Evolutionary conservation across 2,113 vertebrate species (phyloP).

Genomic region (Alectura lathami): DNA sequence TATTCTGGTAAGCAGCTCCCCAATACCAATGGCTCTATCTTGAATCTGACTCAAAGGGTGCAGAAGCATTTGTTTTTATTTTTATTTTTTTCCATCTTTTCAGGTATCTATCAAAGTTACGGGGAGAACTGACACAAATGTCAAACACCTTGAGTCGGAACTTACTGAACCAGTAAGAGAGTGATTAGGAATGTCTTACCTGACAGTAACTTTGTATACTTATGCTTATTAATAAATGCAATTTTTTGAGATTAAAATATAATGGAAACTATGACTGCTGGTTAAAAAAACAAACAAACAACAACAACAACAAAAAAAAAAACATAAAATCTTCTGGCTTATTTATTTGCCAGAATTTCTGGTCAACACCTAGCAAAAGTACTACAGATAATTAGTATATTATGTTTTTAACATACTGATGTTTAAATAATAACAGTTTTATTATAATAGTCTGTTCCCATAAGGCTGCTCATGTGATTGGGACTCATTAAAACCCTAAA

Average conservation of each 20-base stretch:
- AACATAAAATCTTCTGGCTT: neutral
- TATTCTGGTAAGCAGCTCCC: neutral
- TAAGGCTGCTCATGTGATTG: neutral
- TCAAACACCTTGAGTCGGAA: neutral
- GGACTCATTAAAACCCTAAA: slow-evolving; percentile 17
- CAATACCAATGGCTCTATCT: neutral
- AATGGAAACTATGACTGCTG: neutral
- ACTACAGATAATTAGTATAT: neutral
- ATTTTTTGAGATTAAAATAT: neutral
- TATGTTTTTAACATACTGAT: neutral
- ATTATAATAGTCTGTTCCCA: neutral
- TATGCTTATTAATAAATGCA: neutral
- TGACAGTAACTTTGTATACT: neutral
- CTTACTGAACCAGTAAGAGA: neutral
- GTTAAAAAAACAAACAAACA: too few species aligned
- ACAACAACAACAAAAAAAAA: too few species aligned
- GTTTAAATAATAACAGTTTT: slow-evolving; percentile 1
- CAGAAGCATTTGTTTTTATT: neutral
- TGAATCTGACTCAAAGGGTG: neutral
- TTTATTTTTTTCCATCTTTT: neutral
- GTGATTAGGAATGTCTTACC: neutral
- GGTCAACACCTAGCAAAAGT: neutral
- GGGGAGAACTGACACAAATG: neutral
- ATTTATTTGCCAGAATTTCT: neutral
- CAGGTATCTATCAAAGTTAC: neutral